phyloP scores from a whole-genome alignment of 2,113 vertebrate genomes.

The Vicugna pacos region DNA sequence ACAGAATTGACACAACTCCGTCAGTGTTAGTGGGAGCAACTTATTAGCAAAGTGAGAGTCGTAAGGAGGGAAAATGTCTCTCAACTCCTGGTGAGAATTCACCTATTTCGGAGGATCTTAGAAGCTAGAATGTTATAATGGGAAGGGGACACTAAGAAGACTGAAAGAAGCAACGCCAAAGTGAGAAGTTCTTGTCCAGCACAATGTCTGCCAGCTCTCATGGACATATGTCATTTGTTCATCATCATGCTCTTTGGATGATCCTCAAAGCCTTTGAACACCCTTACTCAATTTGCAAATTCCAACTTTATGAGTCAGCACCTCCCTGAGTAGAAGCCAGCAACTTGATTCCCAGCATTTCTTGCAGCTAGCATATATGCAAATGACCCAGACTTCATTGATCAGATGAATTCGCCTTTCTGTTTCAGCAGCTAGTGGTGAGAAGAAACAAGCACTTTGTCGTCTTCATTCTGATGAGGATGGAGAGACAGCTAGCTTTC shows the following conservation, averaged over 20 bases:
- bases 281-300: not conserved
- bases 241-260: not conserved
- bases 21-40: not conserved
- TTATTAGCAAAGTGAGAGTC: not conserved
- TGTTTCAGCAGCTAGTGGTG: not conserved
- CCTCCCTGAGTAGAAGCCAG: not conserved
- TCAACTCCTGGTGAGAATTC: not conserved
- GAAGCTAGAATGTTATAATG: not conserved
- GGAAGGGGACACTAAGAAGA: not conserved
- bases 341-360: not conserved
- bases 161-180: not conserved
- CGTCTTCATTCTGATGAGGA: not conserved
- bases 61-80: too few species aligned
- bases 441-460: not conserved
- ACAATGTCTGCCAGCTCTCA: not conserved
- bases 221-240: not conserved
- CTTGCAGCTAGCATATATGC: not conserved
- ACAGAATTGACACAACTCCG: not conserved
- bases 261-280: not conserved
- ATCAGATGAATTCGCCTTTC: not conserved
- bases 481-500: not conserved
- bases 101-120: not conserved
- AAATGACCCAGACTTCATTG: not conserved
- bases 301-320: not conserved
- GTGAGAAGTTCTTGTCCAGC: not conserved